A percentile compares a stretch with the other conserved stretches of the same genome.
Evolutionary conservation across 2,113 vertebrate species (phyloP).

Genomic region (Eolophus roseicapilla): DNA sequence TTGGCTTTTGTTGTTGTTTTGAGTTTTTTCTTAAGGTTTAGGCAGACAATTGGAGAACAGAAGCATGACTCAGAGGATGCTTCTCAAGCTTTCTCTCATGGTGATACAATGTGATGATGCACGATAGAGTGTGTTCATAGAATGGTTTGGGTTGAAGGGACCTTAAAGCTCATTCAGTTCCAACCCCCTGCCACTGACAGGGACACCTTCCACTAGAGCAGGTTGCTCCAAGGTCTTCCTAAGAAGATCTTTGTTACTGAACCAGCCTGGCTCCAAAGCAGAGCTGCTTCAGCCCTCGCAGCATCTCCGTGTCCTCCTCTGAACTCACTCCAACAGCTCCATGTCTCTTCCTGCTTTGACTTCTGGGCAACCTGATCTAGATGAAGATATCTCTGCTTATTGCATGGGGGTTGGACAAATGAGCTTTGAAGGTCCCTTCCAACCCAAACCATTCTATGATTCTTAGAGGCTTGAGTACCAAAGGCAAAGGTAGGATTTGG

Average conservation of each 20-base stretch:
- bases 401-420: background rate
- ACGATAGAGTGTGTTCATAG: background rate
- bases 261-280: background rate
- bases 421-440: background rate
- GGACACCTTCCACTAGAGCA: accelerated
- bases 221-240: background rate
- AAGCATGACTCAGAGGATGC: background rate
- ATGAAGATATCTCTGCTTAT: background rate
- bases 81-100: background rate
- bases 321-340: background rate
- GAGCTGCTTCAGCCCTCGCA: background rate
- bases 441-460: background rate
- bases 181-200: background rate
- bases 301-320: background rate
- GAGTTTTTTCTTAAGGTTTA: background rate
- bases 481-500: accelerated
- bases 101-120: background rate
- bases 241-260: background rate
- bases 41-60: background rate
- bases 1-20: background rate
- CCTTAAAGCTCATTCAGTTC: accelerated
- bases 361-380: background rate
- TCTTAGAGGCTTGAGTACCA: background rate
- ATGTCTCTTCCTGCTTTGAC: background rate
- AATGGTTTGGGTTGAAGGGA: background rate